Base-by-base conservation (phyloP, 2,888 invertebrate species). In the Agapetus fuscipes region DNA sequence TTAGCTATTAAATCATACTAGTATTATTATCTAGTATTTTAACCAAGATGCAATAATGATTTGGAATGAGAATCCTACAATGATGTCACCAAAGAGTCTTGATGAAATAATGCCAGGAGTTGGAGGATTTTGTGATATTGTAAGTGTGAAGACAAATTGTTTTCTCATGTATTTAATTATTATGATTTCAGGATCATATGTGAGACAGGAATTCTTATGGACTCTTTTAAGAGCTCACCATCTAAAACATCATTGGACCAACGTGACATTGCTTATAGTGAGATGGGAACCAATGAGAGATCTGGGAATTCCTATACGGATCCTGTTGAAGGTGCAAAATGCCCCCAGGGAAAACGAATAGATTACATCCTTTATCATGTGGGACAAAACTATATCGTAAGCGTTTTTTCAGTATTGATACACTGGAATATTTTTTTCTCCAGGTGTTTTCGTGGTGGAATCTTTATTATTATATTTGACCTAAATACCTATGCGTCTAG, bases 291-390 rank as follows among this genome's bases (percentile, higher is more conserved):
- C 10, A 82, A 83, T 58, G 85, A 85, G 53, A 75, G 79, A 52
- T 71, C 76, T 4, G 76, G 78, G 48, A 98, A 97, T 60, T 85
- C 84, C 50, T 97, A 93, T 57, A 80, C 88, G 0, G 61, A 74
- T 37, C 57, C 64, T 1, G 66, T 61, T 31, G 52, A 66, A 35
- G 63, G 72, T 2, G 65, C 68, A 39, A 57, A 59, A 9, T 64
- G 65, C 36, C 81, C 84, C 0, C 64, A 76, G 28, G 95, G 95
- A 12, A 85, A 88, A 58, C 76, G 95, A 45, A 91, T 97, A 50
- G 97, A 97, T 67, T 91, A 95, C 59, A 83, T 97, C 49, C 66
- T 95, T 51, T 88, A 79, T 57, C 68, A 59, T 48, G 49, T 56
- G 6, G 60, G 59, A 14, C 52, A 56, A 12, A 48, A 54, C 25